Base-by-base conservation (phyloP, 2,888 invertebrate genomes). In the Noctua comes region DNA sequence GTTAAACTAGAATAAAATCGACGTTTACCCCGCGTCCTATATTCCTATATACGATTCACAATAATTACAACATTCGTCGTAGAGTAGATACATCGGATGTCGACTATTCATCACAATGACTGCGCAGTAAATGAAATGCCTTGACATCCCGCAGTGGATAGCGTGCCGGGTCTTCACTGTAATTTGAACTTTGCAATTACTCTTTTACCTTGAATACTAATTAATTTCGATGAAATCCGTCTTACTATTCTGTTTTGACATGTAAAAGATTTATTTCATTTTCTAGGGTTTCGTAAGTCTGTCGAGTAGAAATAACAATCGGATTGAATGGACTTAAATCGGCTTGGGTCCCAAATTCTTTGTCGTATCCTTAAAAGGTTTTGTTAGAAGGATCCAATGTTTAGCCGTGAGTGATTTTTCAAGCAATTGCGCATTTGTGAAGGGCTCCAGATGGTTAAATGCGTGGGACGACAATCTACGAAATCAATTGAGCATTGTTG, bases 281-380 rank as follows among this genome's bases (percentile, higher is more conserved):
- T 86, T 76, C 40, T 85, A 82, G 48, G 86, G 88, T 77, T 87
- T 87, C 86, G n/a, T 57, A 70, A 76, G 68, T 65, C 46, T 59
- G n/a, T 75, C 46, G 24, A 40, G 18, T 71, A 48, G 59, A 43
- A 73, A 77, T 65, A 70, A 77, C 62, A 74, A 85, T 86, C 57
- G 77, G 76, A 79, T 83, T 83, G 68, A 46, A 73, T 24, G 11
- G 74, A 78, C 68, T 31, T 68, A 59, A 76, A 72, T 74, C 71
- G 76, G 74, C 43, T 86, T 80, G 40, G 46, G 65, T 46, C 57
- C 64, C 24, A 59, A 65, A 71, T 77, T 73, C 21, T 75, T 65
- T 27, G 18, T 66, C 54, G 69, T 77, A 71, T 40, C 62, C 77
- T 62, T 57, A 68, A 73, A 84, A 71, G 66, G 66, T 68, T 77